A percentile compares a stretch with the other conserved stretches of the same genome.
Conservation (phyloP, 2,888 invertebrate genomes). For the Nomada ferruginata region DNA sequence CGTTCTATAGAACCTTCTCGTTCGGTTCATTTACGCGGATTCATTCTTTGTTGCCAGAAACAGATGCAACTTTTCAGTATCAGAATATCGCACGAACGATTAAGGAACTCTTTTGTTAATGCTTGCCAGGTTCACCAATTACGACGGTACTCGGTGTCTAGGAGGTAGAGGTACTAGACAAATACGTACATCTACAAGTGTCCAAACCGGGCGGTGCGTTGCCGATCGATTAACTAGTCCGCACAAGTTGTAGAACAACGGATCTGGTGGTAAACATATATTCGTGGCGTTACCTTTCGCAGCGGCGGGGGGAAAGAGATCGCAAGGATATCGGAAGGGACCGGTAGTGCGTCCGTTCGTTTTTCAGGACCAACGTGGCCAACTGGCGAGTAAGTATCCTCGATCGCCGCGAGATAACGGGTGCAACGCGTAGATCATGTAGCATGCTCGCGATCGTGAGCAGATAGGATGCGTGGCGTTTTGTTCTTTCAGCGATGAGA, state of each 20-base stretch:
- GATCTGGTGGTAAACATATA: constrained; percentile 57
- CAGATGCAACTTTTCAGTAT: too few relatives aligned
- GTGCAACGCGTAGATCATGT: constrained; percentile 78
- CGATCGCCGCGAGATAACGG: constrained; percentile 73
- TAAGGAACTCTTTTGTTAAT: too few relatives aligned
- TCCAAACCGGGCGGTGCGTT: not conserved
- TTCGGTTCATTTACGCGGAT: too few relatives aligned
- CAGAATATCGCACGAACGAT: too few relatives aligned
- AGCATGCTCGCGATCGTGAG: constrained; percentile 76
- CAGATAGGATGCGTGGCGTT: constrained; percentile 76
- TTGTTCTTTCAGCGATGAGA: constrained; percentile 77
- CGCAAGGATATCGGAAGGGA: constrained; percentile 32
- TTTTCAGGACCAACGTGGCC: constrained; percentile 51
- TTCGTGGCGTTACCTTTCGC: constrained; percentile 31
- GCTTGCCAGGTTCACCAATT: too few relatives aligned
- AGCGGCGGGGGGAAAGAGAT: constrained; percentile 2
- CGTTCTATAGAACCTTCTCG: too few relatives aligned
- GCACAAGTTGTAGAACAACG: constrained; percentile 55
- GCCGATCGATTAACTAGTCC: constrained; percentile 50
- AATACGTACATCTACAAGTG: not conserved
- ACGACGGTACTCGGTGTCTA: too few relatives aligned
- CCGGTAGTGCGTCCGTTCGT: constrained; percentile 24
- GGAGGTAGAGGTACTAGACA: too few relatives aligned
- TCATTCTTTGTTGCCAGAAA: too few relatives aligned
- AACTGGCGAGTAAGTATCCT: constrained; percentile 71